These are phyloP conservation scores for Drusus annulatus DNA, from an alignment of 1,140 invertebrate genomes.

Conservation along the genomic window DNA sequence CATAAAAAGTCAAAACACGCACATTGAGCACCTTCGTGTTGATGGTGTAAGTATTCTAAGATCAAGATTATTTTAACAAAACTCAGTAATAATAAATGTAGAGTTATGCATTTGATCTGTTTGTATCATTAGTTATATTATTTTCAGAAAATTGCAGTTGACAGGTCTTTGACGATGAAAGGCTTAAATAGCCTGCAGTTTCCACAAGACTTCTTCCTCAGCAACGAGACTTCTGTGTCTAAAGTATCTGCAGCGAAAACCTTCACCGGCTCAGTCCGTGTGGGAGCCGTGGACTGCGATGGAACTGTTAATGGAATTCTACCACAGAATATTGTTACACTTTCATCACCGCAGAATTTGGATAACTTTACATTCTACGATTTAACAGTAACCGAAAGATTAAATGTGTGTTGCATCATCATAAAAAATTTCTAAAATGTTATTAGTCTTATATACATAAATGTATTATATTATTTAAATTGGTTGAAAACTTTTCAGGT, in stretches of 20 bases:
- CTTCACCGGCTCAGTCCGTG: constrained; percentile 60
- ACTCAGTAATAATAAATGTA: not conserved
- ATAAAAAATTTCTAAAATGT: not conserved
- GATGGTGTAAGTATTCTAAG: constrained; percentile 64
- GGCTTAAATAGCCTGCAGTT: constrained; percentile 68
- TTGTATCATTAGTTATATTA: constrained; percentile 2
- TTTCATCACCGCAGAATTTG: constrained; percentile 60
- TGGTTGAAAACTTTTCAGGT: constrained; percentile 61
- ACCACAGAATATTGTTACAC: constrained; percentile 60
- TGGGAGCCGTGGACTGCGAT: constrained; percentile 56
- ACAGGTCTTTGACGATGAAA: constrained; percentile 60
- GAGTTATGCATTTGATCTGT: not conserved
- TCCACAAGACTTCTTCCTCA: constrained; percentile 67
- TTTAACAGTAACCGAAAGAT: constrained; percentile 62
- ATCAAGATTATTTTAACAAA: constrained; percentile 10
- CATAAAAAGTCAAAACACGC: constrained; percentile 62
- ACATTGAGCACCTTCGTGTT: constrained; percentile 64
- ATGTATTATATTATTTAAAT: not conserved
- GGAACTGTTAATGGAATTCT: constrained; percentile 61
- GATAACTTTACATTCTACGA: constrained; percentile 63
- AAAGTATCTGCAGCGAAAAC: constrained; percentile 64
- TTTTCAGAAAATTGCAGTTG: constrained; percentile 63
- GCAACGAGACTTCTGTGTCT: constrained; percentile 59
- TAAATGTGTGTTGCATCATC: constrained; percentile 60
- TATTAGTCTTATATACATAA: not conserved